Base-by-base conservation (phyloP, 2,888 invertebrate species). In the Eupelmus urozonus region DNA sequence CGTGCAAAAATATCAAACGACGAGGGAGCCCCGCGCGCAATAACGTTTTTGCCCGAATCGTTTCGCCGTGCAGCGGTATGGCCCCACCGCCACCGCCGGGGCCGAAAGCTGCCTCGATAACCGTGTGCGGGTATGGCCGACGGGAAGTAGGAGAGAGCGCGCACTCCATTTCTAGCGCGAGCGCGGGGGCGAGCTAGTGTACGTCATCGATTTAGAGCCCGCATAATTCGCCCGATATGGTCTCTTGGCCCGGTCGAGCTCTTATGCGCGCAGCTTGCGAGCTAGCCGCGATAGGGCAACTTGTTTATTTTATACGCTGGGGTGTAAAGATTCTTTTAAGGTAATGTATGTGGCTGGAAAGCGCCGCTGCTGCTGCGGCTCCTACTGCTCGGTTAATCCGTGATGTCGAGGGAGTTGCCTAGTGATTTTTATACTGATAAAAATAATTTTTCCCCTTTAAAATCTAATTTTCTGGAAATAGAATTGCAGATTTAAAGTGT, bases 151-250 rank as follows among this genome's bases (percentile, higher is more conserved):
- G 34, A 34, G 34, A 0, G 53, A 13, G 18, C 4, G n/a, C 16
- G 18, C 16, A 34, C 9, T 59, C 71, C 71, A 42, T 27, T 69
- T 62, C 53, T 53, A 51, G 18, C 18, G n/a, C n/a, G 34, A 34
- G 9, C 34, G 34, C 34, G 34, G 5, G 34, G n/a, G n/a, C n/a
- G 7, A 13, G 49, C 7, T 60, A 53, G 57, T 20, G 25, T 57
- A 67, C 79, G 63, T 67, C 79, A 79, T 79, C 76, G 79, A 79
- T 76, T 79, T 76, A 67, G 63, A 76, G 60, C 76, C 66, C 62
- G 72, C 79, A 79, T 79, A 79, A 79, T 79, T 79, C 72, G 51
- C 1, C 55, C 76, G 75, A 76, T 79, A 79, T 79, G 79, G 73
- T 57, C 73, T 78, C 78, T 78, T 69, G 78, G 78, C 73, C 55